These are phyloP conservation scores for Hozukius guyotensis DNA, from an alignment of 2,797 vertebrate species.

Conservation along the genomic window DNA sequence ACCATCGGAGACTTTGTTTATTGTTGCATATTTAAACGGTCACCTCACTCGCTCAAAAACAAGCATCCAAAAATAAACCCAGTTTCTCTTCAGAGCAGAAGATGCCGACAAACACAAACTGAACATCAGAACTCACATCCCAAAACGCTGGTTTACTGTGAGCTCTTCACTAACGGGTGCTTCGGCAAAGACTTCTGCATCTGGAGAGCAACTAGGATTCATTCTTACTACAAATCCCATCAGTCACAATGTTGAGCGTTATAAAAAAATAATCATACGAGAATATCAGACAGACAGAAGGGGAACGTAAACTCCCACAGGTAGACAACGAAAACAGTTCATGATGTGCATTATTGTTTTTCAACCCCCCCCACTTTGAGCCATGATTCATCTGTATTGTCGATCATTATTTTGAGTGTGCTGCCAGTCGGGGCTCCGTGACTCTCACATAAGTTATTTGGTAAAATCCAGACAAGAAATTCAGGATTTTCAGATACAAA, in stretches of 20 bases:
- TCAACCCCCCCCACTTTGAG: constrained; percentile 1
- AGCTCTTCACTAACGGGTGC: constrained; percentile 90
- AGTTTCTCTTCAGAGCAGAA: constrained; percentile 74
- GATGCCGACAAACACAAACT: constrained; percentile 74
- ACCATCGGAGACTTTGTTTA: constrained; percentile 59
- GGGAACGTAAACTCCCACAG: constrained; percentile 6
- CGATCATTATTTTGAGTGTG: background rate
- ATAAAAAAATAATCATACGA: constrained; percentile 62
- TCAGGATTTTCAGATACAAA: constrained; percentile 48
- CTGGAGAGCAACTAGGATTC: constrained; percentile 53
- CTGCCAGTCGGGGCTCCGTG: background rate
- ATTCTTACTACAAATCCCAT: constrained; percentile 15
- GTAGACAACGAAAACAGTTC: constrained; percentile 19
- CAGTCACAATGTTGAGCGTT: constrained; percentile 37
- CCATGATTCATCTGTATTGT: background rate
- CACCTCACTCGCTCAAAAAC: constrained; percentile 31
- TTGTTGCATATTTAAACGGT: constrained; percentile 71
- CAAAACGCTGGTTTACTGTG: constrained; percentile 89
- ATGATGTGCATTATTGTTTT: background rate
- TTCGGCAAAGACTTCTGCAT: constrained; percentile 66
- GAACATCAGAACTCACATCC: constrained; percentile 91
- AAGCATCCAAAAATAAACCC: constrained; percentile 28
- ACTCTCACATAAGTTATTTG: constrained; percentile 28
- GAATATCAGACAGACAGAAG: constrained; percentile 45
- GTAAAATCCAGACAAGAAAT: constrained; percentile 25